A percentile compares a stretch with the other conserved stretches of the same genome.
These are phyloP conservation scores for Amphipoea oculea DNA, from an alignment of 2,888 invertebrate species.

Conservation along the genomic window DNA sequence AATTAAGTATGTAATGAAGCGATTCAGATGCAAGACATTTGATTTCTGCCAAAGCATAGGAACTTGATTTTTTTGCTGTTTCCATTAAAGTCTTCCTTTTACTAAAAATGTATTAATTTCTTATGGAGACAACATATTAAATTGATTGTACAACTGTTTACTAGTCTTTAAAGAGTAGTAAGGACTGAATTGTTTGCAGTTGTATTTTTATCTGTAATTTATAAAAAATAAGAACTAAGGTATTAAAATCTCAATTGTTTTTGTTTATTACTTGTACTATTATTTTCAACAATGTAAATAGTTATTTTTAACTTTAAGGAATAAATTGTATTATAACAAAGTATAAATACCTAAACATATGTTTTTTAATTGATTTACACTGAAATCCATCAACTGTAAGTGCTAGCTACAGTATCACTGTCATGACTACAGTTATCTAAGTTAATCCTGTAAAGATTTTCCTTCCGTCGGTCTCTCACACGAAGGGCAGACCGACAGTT, in stretches of 20 bases:
- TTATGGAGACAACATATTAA: constrained; percentile 63
- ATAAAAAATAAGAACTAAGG: constrained; percentile 74
- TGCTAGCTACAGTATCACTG: constrained; percentile 55
- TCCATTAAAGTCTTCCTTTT: constrained; percentile 82
- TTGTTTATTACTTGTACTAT: constrained; percentile 87
- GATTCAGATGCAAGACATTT: constrained; percentile 78
- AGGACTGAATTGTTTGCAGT: constrained; percentile 78
- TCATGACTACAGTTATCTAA: constrained; percentile 27
- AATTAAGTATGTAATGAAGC: constrained; percentile 76
- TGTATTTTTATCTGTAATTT: constrained; percentile 76
- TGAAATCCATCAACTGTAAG: constrained; percentile 46
- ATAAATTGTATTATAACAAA: constrained; percentile 89
- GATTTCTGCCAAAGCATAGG: constrained; percentile 86
- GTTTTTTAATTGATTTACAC: constrained; percentile 71
- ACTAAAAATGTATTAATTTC: constrained; percentile 57
- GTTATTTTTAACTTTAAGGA: constrained; percentile 82
- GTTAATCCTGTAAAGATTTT: constrained; percentile 37
- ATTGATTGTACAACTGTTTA: constrained; percentile 73
- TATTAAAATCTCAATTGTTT: constrained; percentile 86
- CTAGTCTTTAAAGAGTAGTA: constrained; percentile 79
- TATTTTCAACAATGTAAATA: constrained; percentile 85
- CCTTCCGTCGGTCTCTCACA: constrained; percentile 36
- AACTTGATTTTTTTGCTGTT: constrained; percentile 74
- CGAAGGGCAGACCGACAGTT: constrained; percentile 27
- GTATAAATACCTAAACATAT: constrained; percentile 84